phyloP scores from a whole-genome alignment of 1,140 invertebrate species.

The Glossosoma conforme region DNA sequence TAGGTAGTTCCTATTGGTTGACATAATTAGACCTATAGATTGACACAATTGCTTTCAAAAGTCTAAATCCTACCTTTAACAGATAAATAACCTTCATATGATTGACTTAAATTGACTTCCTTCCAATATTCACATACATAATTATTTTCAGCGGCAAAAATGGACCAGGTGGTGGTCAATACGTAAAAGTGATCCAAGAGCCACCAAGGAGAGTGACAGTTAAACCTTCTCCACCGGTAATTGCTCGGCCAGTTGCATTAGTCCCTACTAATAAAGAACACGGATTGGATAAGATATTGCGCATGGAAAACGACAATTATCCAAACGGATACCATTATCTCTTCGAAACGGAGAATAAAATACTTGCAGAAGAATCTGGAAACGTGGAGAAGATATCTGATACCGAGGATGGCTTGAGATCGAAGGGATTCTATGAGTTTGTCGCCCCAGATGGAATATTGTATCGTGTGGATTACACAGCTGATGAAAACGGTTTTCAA shows the following conservation, averaged over 20 bases:
- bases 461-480: slow-evolving; percentile 60
- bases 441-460: slow-evolving; percentile 60
- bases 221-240: too few species aligned
- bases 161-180: slow-evolving; percentile 20
- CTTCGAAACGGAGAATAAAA: slow-evolving; percentile 62
- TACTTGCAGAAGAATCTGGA: slow-evolving; percentile 52
- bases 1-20: too few species aligned
- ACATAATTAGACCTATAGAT: too few species aligned
- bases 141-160: slow-evolving; percentile 21
- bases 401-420: slow-evolving; percentile 50
- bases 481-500: slow-evolving; percentile 65
- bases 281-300: slow-evolving; percentile 37
- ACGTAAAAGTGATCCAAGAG: background rate
- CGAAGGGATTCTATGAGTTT: slow-evolving; percentile 55
- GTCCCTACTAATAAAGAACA: background rate
- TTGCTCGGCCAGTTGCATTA: too few species aligned
- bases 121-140: too few species aligned
- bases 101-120: too few species aligned
- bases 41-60: too few species aligned
- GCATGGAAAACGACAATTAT: slow-evolving; percentile 37
- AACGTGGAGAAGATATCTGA: slow-evolving; percentile 43
- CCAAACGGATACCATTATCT: slow-evolving; percentile 50
- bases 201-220: background rate
- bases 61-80: too few species aligned
- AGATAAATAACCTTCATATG: too few species aligned